Conservation (phyloP, 2,797 vertebrate species). For the Coreius guichenoti region DNA sequence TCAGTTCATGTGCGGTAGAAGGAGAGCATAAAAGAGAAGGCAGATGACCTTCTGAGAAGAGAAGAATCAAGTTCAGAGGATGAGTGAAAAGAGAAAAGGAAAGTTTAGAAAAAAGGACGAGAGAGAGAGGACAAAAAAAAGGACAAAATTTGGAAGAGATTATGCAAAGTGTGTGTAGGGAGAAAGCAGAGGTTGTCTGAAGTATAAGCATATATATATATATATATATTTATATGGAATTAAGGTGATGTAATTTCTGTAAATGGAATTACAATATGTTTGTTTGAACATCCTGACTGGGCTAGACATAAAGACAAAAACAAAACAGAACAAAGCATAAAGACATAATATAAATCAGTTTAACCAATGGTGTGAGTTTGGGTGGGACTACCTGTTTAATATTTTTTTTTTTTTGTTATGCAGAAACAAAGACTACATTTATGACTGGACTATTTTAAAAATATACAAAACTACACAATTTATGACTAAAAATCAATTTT, state of each 20-base stretch:
- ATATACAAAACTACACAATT: too few species aligned
- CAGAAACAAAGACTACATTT: not conserved
- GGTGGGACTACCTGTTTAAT: too few species aligned
- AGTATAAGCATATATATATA: not conserved
- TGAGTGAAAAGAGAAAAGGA: slow-evolving; percentile 20
- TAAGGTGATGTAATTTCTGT: not conserved
- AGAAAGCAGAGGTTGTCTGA: not conserved
- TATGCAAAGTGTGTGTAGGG: not conserved
- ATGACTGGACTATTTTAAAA: not conserved
- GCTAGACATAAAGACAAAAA: not conserved
- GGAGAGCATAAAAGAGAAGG: slow-evolving; percentile 19
- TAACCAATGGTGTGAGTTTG: not conserved
- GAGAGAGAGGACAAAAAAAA: too few species aligned
- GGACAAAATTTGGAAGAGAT: slow-evolving; percentile 2
- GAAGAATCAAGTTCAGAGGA: slow-evolving; percentile 25
- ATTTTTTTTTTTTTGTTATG: too few species aligned
- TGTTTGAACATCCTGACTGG: not conserved
- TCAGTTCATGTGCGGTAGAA: slow-evolving; percentile 10
- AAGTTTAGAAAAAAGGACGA: slow-evolving; percentile 16
- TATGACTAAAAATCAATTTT: too few species aligned
- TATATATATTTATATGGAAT: too few species aligned
- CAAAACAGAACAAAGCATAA: too few species aligned
- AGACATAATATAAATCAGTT: not conserved
- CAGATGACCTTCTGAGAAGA: slow-evolving; percentile 29
- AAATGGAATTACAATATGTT: not conserved